phyloP scores from a whole-genome alignment of 2,888 invertebrate species.

The Polyploca ridens region DNA sequence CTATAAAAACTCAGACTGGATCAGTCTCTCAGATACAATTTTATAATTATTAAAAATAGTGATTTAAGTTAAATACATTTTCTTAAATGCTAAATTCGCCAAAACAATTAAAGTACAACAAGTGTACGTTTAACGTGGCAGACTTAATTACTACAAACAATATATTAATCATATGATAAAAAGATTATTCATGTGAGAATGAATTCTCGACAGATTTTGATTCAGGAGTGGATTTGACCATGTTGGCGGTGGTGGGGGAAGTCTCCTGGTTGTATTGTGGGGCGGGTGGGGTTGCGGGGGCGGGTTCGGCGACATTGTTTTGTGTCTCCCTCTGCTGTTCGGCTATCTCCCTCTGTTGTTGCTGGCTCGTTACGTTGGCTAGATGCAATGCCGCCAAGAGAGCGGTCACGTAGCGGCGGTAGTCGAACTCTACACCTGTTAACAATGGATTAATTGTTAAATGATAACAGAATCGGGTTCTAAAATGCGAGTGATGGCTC shows the following conservation, averaged over 20 bases:
- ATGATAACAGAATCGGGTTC: not conserved
- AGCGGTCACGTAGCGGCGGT: constrained; percentile 74
- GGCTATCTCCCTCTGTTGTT: constrained; percentile 49
- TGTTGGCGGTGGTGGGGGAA: constrained; percentile 59
- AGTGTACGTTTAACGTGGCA: constrained; percentile 64
- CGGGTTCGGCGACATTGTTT: constrained; percentile 40
- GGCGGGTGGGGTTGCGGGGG: constrained; percentile 35
- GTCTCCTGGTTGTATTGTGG: constrained; percentile 39
- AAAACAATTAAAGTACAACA: constrained; percentile 63
- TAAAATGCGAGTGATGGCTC: too few relatives aligned
- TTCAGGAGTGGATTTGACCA: constrained; percentile 70
- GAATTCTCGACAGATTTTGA: constrained; percentile 62
- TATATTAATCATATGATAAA: constrained; percentile 13
- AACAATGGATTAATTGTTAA: not conserved
- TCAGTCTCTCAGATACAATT: constrained; percentile 44
- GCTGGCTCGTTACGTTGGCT: constrained; percentile 69
- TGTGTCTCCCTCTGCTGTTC: constrained; percentile 36
- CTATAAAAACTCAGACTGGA: constrained; percentile 55
- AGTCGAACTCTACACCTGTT: constrained; percentile 72
- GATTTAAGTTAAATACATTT: constrained; percentile 43
- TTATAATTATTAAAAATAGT: constrained; percentile 4
- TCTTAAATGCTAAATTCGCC: constrained; percentile 55
- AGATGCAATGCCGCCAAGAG: constrained; percentile 74
- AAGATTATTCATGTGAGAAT: constrained; percentile 32
- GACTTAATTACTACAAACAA: constrained; percentile 6